Evolutionary conservation across 2,113 vertebrate species (phyloP).

Genomic region (Forbesichthys agassizii): DNA sequence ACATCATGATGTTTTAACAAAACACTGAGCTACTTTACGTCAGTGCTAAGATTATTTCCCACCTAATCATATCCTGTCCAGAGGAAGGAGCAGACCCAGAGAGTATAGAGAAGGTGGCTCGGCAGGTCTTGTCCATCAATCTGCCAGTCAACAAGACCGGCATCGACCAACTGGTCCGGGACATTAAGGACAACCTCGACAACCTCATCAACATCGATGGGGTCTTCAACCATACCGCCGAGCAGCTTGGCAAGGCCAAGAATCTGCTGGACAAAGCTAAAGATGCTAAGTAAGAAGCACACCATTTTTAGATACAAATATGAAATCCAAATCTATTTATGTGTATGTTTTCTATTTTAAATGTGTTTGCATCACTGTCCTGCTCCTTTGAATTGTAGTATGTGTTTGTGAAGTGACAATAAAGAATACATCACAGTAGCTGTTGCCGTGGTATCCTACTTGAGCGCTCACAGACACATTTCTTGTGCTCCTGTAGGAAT

Average conservation of each 20-base stretch:
- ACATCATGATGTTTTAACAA: no score
- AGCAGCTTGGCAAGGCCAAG: constrained; percentile 68
- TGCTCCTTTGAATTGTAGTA: no score
- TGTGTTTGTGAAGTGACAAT: no score
- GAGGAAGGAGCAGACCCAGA: constrained; percentile 86
- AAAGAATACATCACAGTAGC: background rate
- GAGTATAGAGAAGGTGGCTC: constrained; percentile 85
- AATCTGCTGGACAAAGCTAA: constrained; percentile 74
- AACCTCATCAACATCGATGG: constrained; percentile 73
- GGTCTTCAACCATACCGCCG: constrained; percentile 74
- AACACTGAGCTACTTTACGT: no score
- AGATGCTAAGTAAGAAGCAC: constrained; percentile 70
- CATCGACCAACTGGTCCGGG: constrained; percentile 66
- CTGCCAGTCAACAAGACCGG: constrained; percentile 74
- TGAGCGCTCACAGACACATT: background rate
- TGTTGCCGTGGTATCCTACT: background rate
- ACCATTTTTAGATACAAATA: background rate
- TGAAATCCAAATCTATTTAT: background rate
- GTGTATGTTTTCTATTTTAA: background rate
- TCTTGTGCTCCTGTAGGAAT: constrained; percentile 64
- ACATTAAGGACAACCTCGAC: constrained; percentile 76
- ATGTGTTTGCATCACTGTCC: no score
- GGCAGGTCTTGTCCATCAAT: constrained; percentile 79
- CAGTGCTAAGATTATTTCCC: no score
- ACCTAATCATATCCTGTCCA: constrained; percentile 34